phyloP scores from a whole-genome alignment of 2,888 invertebrate genomes.

The Harmothoe impar region DNA sequence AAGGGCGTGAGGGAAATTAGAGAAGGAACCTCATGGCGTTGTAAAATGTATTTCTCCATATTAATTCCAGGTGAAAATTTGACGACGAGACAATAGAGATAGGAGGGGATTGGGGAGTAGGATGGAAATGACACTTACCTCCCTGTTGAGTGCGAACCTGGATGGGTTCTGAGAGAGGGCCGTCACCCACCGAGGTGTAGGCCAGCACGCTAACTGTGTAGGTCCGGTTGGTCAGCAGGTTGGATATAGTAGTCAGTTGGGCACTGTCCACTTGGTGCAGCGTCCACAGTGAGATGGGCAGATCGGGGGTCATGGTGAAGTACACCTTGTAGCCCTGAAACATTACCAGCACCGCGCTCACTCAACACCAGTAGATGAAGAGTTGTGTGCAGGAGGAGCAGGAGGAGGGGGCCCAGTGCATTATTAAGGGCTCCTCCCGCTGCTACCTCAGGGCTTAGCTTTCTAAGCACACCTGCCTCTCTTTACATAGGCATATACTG shows the following conservation, averaged over 20 bases:
- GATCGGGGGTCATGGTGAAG: constrained; percentile 94
- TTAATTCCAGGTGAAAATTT: constrained; percentile 24
- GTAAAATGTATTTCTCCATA: too few relatives aligned
- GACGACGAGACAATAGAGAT: background rate
- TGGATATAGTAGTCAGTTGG: constrained; percentile 89
- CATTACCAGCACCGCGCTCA: constrained; percentile 19
- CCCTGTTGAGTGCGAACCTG: constrained; percentile 98
- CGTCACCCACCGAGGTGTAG: constrained; percentile 96
- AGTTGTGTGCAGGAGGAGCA: background rate
- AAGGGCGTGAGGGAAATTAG: constrained; percentile 6
- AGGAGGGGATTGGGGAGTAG: background rate
- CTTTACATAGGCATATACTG: constrained; percentile 26
- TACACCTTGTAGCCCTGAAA: constrained; percentile 97
- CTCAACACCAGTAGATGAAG: background rate
- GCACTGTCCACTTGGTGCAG: constrained; percentile 96
- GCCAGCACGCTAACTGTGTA: constrained; percentile 92
- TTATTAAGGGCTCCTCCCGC: too few relatives aligned
- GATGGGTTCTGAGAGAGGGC: constrained; percentile 97
- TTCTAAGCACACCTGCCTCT: background rate
- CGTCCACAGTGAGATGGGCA: constrained; percentile 94
- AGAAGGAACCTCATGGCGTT: background rate
- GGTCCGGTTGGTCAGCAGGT: constrained; percentile 94
- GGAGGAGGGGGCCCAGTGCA: constrained; percentile 13
- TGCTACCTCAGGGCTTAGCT: too few relatives aligned
- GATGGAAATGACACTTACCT: constrained; percentile 76